Conservation (phyloP, 2,797 vertebrate species). For the Mus minutoides region DNA sequence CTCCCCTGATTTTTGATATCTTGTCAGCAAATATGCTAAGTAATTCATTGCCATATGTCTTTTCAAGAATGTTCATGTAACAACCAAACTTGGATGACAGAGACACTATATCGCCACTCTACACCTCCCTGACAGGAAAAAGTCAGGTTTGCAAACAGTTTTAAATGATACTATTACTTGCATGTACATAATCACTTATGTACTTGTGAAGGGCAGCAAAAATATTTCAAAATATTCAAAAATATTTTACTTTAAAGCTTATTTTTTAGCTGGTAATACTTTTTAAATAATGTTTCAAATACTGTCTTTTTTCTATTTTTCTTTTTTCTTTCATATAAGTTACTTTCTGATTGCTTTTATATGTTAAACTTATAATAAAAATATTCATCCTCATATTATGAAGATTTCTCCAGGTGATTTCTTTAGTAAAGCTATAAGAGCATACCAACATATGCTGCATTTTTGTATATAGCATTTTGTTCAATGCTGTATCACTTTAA, state of each 20-base stretch:
- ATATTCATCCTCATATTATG: background rate
- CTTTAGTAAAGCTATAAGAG: background rate
- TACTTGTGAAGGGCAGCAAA: background rate
- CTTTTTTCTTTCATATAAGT: background rate
- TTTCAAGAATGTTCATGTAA: background rate
- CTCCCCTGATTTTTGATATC: background rate
- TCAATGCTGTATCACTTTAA: background rate
- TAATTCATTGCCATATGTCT: background rate
- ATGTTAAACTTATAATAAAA: background rate
- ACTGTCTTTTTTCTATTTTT: background rate
- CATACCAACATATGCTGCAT: background rate
- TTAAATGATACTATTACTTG: background rate
- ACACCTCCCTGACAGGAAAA: background rate
- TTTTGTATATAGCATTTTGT: background rate
- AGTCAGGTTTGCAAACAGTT: background rate
- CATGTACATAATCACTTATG: too few relatives aligned
- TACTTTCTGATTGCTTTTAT: background rate
- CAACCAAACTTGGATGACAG: background rate
- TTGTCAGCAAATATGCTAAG: background rate
- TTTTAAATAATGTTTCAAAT: background rate
- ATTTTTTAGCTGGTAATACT: background rate
- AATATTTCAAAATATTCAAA: background rate
- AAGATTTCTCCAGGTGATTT: background rate
- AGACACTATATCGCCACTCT: accelerated
- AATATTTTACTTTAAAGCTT: background rate